Evolutionary conservation across 2,888 invertebrate genomes (phyloP).

Genomic region (Thelaira solivaga): DNA sequence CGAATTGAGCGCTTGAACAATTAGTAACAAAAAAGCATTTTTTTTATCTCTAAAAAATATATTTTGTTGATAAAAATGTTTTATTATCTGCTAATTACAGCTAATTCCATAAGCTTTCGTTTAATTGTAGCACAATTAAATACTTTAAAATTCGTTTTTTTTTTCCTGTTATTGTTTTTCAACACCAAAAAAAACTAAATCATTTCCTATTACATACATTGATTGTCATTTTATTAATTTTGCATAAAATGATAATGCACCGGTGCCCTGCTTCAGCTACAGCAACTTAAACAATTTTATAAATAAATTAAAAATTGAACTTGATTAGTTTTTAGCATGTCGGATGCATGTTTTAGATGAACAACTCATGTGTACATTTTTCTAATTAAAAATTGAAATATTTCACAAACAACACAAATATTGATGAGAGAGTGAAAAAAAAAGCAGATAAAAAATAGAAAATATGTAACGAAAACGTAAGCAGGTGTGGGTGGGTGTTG

Average conservation of each 20-base stretch:
- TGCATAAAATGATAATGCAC: constrained; percentile 5
- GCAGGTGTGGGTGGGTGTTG: neutral
- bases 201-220: neutral
- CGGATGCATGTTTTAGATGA: constrained; percentile 70
- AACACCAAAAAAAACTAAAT: neutral
- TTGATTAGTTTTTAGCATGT: constrained; percentile 61
- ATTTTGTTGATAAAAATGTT: too few relatives aligned
- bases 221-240: constrained; percentile 53
- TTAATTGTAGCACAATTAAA: too few relatives aligned
- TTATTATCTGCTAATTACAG: too few relatives aligned
- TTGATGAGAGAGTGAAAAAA: constrained; percentile 29
- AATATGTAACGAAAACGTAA: neutral
- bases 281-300: neutral
- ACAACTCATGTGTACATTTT: constrained; percentile 74
- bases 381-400: constrained; percentile 75
- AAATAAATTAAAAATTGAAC: constrained; percentile 43
- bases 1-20: too few relatives aligned
- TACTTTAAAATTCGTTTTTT: neutral
- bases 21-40: too few relatives aligned
- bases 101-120: too few relatives aligned
- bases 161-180: neutral
- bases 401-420: constrained; percentile 68
- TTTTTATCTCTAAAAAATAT: too few relatives aligned
- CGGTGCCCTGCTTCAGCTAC: neutral
- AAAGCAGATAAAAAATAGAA: too few relatives aligned